phyloP scores from a whole-genome alignment of 2,113 vertebrate species.

The Asarcornis scutulata region DNA sequence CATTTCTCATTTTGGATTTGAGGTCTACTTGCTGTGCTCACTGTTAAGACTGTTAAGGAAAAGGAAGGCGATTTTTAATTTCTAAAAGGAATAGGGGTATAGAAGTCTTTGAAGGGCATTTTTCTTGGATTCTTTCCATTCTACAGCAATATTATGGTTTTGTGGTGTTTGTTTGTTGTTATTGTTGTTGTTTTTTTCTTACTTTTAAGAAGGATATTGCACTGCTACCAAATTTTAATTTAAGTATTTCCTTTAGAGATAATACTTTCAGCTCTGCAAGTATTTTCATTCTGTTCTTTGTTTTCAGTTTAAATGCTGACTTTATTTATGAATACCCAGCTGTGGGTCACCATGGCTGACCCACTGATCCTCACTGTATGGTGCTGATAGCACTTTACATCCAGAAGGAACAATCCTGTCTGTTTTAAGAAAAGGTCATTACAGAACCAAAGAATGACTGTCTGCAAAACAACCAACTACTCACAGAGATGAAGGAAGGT shows the following conservation, averaged over 20 bases:
- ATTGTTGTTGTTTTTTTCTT: neutral
- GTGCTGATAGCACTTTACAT: neutral
- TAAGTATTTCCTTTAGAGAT: neutral
- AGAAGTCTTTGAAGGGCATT: neutral
- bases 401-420: neutral
- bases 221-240: neutral
- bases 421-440: neutral
- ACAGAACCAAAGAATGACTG: neutral
- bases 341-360: neutral
- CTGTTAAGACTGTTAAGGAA: neutral
- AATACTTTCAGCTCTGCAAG: neutral
- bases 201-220: neutral
- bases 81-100: neutral
- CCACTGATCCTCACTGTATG: neutral
- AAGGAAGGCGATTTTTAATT: neutral
- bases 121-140: neutral
- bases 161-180: too few species aligned
- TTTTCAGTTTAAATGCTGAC: neutral
- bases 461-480: neutral
- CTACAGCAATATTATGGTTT: neutral
- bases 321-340: neutral
- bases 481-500: neutral
- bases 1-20: neutral
- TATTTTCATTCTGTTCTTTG: neutral
- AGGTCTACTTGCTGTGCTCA: neutral